Conservation (phyloP, 2,888 invertebrate genomes). For the Pyrrhia umbra region DNA sequence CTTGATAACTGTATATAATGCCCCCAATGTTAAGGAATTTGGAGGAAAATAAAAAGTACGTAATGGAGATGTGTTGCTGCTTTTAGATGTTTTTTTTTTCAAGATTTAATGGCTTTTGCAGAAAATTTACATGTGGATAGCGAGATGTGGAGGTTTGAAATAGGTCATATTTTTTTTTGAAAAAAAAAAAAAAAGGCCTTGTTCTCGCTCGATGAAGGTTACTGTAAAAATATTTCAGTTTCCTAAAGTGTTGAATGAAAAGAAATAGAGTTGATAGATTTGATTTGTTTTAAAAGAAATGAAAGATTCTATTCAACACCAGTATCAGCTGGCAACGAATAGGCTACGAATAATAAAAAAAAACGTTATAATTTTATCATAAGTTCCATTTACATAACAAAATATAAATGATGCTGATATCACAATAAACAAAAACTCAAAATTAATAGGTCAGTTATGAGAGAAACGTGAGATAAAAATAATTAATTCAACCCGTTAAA, state of each 20-base stretch:
- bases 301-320: too few species aligned
- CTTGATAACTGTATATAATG: constrained; percentile 73
- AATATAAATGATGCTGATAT: background rate
- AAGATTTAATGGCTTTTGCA: constrained; percentile 1
- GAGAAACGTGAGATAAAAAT: constrained; percentile 26
- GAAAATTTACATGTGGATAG: background rate
- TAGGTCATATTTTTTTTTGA: too few species aligned
- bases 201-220: too few species aligned
- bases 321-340: too few species aligned
- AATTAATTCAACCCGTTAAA: constrained; percentile 41
- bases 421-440: constrained; percentile 8
- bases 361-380: too few species aligned
- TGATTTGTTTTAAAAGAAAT: too few species aligned
- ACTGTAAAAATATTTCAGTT: too few species aligned
- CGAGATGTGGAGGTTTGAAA: background rate
- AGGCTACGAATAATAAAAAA: too few species aligned
- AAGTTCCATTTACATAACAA: constrained; percentile 1
- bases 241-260: too few species aligned
- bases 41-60: constrained; percentile 50
- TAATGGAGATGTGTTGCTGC: constrained; percentile 36
- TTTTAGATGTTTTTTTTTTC: constrained; percentile 21
- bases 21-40: constrained; percentile 67
- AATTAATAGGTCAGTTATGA: constrained; percentile 32
- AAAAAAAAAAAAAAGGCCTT: too few species aligned
- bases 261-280: too few species aligned